phyloP scores from a whole-genome alignment of 2,797 vertebrate genomes.

The Pseudocheirus occidentalis region DNA sequence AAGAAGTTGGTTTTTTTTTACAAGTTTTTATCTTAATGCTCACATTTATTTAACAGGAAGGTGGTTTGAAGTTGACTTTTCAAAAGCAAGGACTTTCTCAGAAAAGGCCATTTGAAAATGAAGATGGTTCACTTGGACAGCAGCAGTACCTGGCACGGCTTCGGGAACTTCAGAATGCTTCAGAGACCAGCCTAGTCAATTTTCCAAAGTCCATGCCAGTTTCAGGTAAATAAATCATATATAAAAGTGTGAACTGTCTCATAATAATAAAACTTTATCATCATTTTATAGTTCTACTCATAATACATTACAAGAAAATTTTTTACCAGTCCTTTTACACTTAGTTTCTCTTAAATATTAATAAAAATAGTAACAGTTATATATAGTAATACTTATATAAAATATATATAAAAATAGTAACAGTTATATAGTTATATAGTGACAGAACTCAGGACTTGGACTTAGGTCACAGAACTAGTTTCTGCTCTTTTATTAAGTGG shows the following conservation, averaged over 20 bases:
- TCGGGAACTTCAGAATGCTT: conserved; percentile 94
- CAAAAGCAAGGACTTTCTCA: conserved; percentile 96
- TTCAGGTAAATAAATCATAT: conserved; percentile 84
- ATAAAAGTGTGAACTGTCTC: neutral
- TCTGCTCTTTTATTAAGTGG: neutral
- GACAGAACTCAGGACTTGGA: neutral
- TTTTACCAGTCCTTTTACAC: neutral
- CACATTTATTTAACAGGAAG: conserved; percentile 91
- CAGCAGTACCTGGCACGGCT: conserved; percentile 96
- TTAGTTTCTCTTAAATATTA: neutral
- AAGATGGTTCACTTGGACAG: conserved; percentile 92
- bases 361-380: neutral
- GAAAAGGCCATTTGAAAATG: conserved; percentile 93
- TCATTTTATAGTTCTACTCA: conserved; percentile 7
- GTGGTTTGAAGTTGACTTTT: conserved; percentile 98
- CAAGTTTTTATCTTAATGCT: conserved; percentile 76
- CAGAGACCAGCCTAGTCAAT: conserved; percentile 92
- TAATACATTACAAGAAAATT: neutral
- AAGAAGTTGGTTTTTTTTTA: conserved; percentile 66
- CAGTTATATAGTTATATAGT: neutral
- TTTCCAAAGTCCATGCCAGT: conserved; percentile 91
- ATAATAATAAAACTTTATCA: neutral
- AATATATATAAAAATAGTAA: too few relatives aligned
- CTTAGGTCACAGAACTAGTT: neutral
- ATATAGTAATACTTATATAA: too few relatives aligned